Conservation (phyloP, 2,113 vertebrate species). For the Misgurnus mizolepis region DNA sequence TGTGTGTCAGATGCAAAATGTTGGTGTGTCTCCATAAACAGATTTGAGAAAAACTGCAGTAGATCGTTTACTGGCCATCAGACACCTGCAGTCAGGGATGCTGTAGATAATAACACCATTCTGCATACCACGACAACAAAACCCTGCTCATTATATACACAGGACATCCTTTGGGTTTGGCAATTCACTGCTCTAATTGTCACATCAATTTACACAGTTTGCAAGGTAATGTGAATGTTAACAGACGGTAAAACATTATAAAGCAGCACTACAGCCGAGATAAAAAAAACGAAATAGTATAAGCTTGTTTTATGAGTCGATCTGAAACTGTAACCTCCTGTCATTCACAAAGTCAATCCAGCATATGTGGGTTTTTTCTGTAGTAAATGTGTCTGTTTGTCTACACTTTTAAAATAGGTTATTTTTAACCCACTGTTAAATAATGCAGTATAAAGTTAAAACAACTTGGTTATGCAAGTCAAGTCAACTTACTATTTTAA, state of each 20-base stretch:
- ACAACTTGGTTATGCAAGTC: too few relatives aligned
- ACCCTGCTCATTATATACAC: slow-evolving; percentile 22
- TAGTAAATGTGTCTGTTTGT: too few relatives aligned
- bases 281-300: background rate
- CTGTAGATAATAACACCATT: slow-evolving; percentile 68
- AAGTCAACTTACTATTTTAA: too few relatives aligned
- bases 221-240: slow-evolving; percentile 23
- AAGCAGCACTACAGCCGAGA: background rate
- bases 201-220: slow-evolving; percentile 38
- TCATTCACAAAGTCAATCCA: background rate
- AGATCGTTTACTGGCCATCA: slow-evolving; percentile 30
- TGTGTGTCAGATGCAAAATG: too few relatives aligned
- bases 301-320: background rate
- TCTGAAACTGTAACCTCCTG: background rate
- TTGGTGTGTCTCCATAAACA: too few relatives aligned
- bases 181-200: slow-evolving; percentile 10
- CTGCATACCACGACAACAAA: slow-evolving; percentile 52
- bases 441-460: too few relatives aligned
- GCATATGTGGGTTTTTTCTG: too few relatives aligned
- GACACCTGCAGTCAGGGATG: slow-evolving; percentile 22
- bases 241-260: slow-evolving; percentile 27
- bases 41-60: background rate
- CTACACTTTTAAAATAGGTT: too few relatives aligned
- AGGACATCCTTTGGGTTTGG: slow-evolving; percentile 21
- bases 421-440: too few relatives aligned